These are phyloP conservation scores for Limnephilus auricula DNA, from an alignment of 2,888 invertebrate genomes.

Conservation along the genomic window DNA sequence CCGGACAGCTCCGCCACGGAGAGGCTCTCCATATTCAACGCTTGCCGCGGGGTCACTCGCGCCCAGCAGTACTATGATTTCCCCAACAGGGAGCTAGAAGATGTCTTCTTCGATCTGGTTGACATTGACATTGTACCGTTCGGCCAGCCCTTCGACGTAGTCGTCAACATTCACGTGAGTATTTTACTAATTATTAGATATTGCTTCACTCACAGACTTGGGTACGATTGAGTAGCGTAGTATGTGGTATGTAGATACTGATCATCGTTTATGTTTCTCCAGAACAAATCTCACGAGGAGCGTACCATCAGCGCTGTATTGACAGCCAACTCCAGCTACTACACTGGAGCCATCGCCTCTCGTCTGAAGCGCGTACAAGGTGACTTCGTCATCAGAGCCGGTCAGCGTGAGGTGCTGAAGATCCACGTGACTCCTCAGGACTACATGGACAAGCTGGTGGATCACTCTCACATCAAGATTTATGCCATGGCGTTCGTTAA, in stretches of 20 bases:
- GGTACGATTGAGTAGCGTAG: not conserved
- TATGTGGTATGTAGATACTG: not conserved
- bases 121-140: conserved; percentile 82
- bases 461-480: conserved; percentile 84
- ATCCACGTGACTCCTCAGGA: conserved; percentile 81
- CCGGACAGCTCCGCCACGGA: conserved; percentile 81
- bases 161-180: conserved; percentile 80
- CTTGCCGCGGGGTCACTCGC: conserved; percentile 80
- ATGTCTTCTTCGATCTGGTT: conserved; percentile 82
- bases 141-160: conserved; percentile 82
- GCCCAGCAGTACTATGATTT: conserved; percentile 81
- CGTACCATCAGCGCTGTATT: conserved; percentile 81
- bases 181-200: not conserved
- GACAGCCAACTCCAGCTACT: conserved; percentile 82
- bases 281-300: conserved; percentile 81
- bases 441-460: conserved; percentile 84
- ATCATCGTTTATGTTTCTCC: conserved; percentile 62
- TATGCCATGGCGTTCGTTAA: conserved; percentile 85
- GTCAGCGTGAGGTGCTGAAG: conserved; percentile 80
- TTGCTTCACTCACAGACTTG: not conserved
- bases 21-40: conserved; percentile 82
- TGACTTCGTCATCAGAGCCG: conserved; percentile 79
- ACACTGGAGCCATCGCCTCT: conserved; percentile 83
- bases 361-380: conserved; percentile 80
- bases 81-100: conserved; percentile 79